Evolutionary conservation across 2,888 invertebrate species (phyloP), one percentile per base, ranked within the genome.

Genomic region (Cheilosia scutellata): DNA sequence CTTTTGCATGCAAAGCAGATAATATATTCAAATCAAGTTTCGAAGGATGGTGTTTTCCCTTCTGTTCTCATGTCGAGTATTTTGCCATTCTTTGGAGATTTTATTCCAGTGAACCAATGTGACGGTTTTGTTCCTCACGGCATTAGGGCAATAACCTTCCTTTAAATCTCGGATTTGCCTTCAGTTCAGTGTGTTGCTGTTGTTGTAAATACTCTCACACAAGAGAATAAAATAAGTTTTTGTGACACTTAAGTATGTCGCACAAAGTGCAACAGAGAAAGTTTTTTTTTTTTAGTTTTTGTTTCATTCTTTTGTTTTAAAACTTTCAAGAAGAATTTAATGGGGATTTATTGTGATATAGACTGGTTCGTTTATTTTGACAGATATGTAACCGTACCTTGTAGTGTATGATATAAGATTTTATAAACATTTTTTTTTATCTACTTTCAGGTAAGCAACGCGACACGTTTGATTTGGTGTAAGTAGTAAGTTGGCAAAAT

Each of bases 11-110:
- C 86, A 62, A 62, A 80, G 66, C 66, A 68, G 72, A 82, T 86
- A 82, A 86, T 82, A 72, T 82, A 86, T 86, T 86, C 86, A 82
- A 86, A 86, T 86, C 86, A 72, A 77, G 86, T 82, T 86, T 82
- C 76, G 72, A 77, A 82, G 68, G 76, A 72, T 82, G 62, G n/a
- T 16, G 53, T 60, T 65, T 29, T 77, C 33, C 55, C 44, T 27
- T 40, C 47, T 60, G 47, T 71, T 53, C 6, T 71, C 16, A 13
- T 62, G 20, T 44, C 27, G 13, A 31, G 33, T 62, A 5, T 31
- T 65, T 40, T 49, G 37, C 40, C 44, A 55, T 33, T 57, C 60
- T 44, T 72, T 68, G 44, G 37, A 63, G 42, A 47, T 44, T 74
- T 57, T 51, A 49, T 63, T 65, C 74, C 47, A 65, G 60, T 84